These are phyloP conservation scores for Psittacus erithacus DNA, from an alignment of 2,113 vertebrate species.

Conservation along the genomic window DNA sequence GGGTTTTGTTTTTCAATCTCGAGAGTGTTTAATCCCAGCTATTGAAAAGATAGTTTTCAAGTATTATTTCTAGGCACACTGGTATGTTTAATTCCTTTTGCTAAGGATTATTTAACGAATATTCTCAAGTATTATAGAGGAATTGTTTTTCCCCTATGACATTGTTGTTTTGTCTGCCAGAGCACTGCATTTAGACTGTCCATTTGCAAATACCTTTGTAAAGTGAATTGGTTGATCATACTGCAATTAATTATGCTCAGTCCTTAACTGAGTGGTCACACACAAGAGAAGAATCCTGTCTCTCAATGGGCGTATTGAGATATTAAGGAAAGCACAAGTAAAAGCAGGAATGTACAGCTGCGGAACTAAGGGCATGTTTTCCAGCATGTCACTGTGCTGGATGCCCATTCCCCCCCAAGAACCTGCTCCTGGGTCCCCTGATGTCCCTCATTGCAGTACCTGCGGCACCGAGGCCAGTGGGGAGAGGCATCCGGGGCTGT, in stretches of 20 bases:
- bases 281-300: not conserved
- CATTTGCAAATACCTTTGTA: not conserved
- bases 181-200: accelerated
- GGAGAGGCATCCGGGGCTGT: constrained; percentile 78
- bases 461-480: constrained; percentile 77
- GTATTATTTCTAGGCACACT: not conserved
- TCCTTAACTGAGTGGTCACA: not conserved
- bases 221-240: not conserved
- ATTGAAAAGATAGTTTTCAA: not conserved
- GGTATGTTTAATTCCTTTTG: not conserved
- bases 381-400: accelerated
- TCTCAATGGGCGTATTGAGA: accelerated
- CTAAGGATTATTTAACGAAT: not conserved
- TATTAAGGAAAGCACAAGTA: not conserved
- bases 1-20: not conserved
- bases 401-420: accelerated
- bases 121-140: not conserved
- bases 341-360: accelerated
- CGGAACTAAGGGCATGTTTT: not conserved
- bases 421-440: accelerated
- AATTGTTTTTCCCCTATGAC: not conserved
- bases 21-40: not conserved
- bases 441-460: not conserved
- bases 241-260: not conserved
- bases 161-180: not conserved